Base-by-base conservation (phyloP, 2,888 invertebrate genomes). In the Morpho achilles region DNA sequence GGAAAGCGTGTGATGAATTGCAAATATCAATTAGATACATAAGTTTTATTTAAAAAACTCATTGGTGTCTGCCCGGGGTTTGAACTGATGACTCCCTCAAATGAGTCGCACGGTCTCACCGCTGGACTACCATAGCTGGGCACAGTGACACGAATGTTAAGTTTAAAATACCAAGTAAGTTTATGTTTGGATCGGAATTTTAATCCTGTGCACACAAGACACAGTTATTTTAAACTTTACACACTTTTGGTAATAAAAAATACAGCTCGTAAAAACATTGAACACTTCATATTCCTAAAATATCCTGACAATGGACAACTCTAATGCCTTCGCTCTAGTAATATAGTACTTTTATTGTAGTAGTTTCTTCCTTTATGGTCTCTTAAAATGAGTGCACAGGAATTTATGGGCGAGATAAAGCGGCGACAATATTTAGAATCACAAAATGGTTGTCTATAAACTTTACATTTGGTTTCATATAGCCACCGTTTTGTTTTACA, bases 321-420 rank as follows among this genome's bases (percentile, higher is more conserved):
- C 57, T 58, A 62, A 56, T 61, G 61, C 59, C 53, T 62, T 60
- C 50, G 49, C 58, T 57, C 51, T 44, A 32, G 60, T 56, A 56
- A 60, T 56, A 58, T 54, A 57, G 55, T 54, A 61, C 54, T 62
- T 64, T 66, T 66, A 66, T 63, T 61, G 66, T 66, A 56, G 60
- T 59, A 59, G 60, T 59, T 64, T 66, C 64, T 63, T 67, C 63
- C 61, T 63, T 67, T 66, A 67, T 66, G 61, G 62, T 63, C 63
- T 61, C 53, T 64, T 66, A 62, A 67, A 65, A 67, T 62, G 62
- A 59, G 59, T 58, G 60, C 55, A 59, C 60, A 55, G 52, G 54
- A 65, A 63, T 65, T 67, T 67, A 65, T 65, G 41, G 58, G 58
- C n/a, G 40, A 65, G 67, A 65, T 66, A 66, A 67, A 67, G 58